Conservation (phyloP, 2,888 invertebrate species). For the Xiphydria camelus region DNA sequence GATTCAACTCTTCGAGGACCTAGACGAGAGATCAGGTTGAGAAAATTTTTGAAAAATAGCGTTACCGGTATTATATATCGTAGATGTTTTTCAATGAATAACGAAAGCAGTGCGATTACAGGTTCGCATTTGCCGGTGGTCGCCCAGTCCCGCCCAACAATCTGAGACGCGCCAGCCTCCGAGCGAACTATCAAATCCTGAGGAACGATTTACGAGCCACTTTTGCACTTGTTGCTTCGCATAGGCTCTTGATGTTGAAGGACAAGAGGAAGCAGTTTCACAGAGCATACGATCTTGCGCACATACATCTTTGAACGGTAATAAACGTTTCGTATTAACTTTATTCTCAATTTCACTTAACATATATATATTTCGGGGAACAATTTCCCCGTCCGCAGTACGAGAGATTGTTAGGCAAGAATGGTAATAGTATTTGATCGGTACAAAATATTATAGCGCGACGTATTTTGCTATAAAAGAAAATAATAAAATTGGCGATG, state of each 20-base stretch:
- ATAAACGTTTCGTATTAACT: too few relatives aligned
- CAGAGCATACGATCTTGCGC: constrained; percentile 25
- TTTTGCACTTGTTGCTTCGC: constrained; percentile 49
- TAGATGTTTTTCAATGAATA: not conserved
- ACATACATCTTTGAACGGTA: constrained; percentile 21
- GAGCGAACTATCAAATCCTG: constrained; percentile 53
- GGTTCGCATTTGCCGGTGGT: constrained; percentile 54
- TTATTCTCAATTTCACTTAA: too few relatives aligned
- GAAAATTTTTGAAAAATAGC: not conserved
- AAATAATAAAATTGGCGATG: too few relatives aligned
- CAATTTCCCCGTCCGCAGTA: too few relatives aligned
- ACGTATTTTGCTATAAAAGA: too few relatives aligned
- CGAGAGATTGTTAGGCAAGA: too few relatives aligned
- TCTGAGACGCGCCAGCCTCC: constrained; percentile 48
- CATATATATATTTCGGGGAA: too few relatives aligned
- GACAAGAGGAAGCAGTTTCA: constrained; percentile 42
- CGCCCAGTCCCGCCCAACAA: constrained; percentile 51
- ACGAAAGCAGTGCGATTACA: constrained; percentile 18
- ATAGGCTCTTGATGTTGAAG: constrained; percentile 49
- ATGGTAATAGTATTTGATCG: too few relatives aligned
- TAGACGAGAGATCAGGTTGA: constrained; percentile 50
- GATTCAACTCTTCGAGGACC: constrained; percentile 50
- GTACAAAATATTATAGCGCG: too few relatives aligned
- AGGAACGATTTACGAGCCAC: constrained; percentile 50
- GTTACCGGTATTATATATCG: not conserved